Conservation (phyloP, 2,888 invertebrate genomes). For the Globia sparganii region DNA sequence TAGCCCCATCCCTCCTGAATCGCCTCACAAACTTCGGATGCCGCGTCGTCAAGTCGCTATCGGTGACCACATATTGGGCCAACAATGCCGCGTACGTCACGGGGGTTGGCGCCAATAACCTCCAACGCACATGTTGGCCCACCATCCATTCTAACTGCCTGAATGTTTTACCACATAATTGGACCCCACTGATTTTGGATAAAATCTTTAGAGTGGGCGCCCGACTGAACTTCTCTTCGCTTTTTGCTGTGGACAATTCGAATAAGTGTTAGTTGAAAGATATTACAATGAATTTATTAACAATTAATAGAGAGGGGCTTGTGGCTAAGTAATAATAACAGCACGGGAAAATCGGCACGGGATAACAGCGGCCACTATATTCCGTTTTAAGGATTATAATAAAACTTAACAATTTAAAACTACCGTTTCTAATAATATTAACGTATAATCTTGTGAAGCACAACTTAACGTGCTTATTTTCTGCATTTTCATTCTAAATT, state of each 20-base stretch:
- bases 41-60: slow-evolving; percentile 81
- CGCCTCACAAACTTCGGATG: slow-evolving; percentile 84
- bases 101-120: slow-evolving; percentile 84
- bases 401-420: no score
- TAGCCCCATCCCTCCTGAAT: slow-evolving; percentile 83
- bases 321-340: neutral
- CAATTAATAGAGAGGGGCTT: neutral
- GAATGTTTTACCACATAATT: slow-evolving; percentile 85
- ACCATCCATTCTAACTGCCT: slow-evolving; percentile 88
- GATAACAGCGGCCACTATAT: no score
- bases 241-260: slow-evolving; percentile 78
- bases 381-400: no score
- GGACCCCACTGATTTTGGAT: slow-evolving; percentile 80
- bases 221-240: slow-evolving; percentile 85
- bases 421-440: no score
- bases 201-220: slow-evolving; percentile 84
- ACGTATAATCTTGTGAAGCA: no score
- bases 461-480: no score
- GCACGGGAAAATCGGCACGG: no score
- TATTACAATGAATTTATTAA: neutral
- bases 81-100: slow-evolving; percentile 84
- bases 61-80: slow-evolving; percentile 83
- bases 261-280: neutral
- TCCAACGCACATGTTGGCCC: slow-evolving; percentile 85
- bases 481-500: no score